Evolutionary conservation across 2,888 invertebrate genomes (phyloP).

Genomic region (Epistrophella euchroma): DNA sequence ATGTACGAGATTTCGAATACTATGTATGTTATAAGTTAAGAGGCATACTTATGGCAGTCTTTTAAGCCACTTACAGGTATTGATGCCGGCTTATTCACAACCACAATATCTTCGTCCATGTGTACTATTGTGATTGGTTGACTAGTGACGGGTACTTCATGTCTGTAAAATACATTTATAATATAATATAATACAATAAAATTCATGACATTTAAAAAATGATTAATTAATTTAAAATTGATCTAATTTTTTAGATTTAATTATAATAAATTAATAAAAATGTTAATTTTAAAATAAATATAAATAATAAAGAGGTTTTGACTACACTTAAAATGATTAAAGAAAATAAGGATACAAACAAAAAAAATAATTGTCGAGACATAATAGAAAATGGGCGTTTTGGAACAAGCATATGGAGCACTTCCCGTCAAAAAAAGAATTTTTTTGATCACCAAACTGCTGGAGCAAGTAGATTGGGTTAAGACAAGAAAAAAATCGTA

Average conservation of each 20-base stretch:
- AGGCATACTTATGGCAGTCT: constrained; percentile 87
- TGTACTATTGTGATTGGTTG: constrained; percentile 98
- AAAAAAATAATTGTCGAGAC: too few relatives aligned
- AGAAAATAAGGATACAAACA: too few relatives aligned
- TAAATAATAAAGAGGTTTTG: too few relatives aligned
- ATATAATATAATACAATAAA: constrained; percentile 54
- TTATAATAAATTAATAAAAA: background rate
- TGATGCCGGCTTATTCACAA: constrained; percentile 99
- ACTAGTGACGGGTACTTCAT: constrained; percentile 99
- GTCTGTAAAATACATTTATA: constrained; percentile 88
- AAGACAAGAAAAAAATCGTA: too few relatives aligned
- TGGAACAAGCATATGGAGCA: too few relatives aligned
- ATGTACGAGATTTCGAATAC: constrained; percentile 60
- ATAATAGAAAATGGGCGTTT: too few relatives aligned
- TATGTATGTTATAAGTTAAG: constrained; percentile 42
- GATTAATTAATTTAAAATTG: background rate
- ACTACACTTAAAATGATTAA: too few relatives aligned
- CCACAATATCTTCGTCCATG: constrained; percentile 99
- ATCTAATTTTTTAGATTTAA: background rate
- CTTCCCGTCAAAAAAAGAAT: too few relatives aligned
- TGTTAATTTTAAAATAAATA: background rate
- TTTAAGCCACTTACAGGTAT: constrained; percentile 98
- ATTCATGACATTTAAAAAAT: constrained; percentile 16
- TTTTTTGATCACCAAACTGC: too few relatives aligned
- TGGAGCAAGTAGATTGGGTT: too few relatives aligned